Evolutionary conservation across 2,888 invertebrate species (phyloP), one percentile per base, ranked within the genome.

Genomic region (Scaptomyza tumidula): DNA sequence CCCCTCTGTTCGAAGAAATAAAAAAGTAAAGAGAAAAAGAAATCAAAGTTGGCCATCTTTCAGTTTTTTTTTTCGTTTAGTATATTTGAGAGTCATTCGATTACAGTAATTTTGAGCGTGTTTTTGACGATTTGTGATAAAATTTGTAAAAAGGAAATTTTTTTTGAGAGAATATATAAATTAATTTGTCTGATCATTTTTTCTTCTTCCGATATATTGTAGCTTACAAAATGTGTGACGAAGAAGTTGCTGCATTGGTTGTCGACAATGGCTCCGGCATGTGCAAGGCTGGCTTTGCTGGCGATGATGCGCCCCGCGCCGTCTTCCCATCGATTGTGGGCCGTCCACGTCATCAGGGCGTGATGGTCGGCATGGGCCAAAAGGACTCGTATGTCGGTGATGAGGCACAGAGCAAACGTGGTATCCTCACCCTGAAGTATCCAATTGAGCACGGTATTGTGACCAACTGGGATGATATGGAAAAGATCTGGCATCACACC

Each of bases 391-490:
- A 97, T 92, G 96, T 97, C 10, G 97, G 96, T 63, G 97, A 97
- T 92, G 97, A 97, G 92, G 96, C 96, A 84, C 96, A 97, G 93
- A 95, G 95, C 94, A 97, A 96, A 93, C 92, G 94, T 90, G 96
- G 98, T 93, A 98, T 98, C 93, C 95, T 98, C 89, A 98, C 98
- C 83, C 94, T 98, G 92, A 98, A 98, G 93, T 98, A 98, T 93
- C 98, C 98, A 91, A 98, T 98, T 93, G 98, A 98, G 93, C 98
- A 98, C 94, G 98, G 98, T 90, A 98, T 98, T 93, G 97, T 98
- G 92, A 98, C 98, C 93, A 98, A 98, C 95, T 98, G 98, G 98
- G 98, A 98, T 90, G 98, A 98, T 92, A 98, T 98, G 98, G 98
- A 98, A 94, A 98, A 98, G 93, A 98, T 98, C 94, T 98, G 98